A percentile compares a stretch with the other conserved stretches of the same genome.
These are phyloP conservation scores for Archocentrus centrarchus DNA, from an alignment of 2,113 vertebrate genomes.

Conservation along the genomic window DNA sequence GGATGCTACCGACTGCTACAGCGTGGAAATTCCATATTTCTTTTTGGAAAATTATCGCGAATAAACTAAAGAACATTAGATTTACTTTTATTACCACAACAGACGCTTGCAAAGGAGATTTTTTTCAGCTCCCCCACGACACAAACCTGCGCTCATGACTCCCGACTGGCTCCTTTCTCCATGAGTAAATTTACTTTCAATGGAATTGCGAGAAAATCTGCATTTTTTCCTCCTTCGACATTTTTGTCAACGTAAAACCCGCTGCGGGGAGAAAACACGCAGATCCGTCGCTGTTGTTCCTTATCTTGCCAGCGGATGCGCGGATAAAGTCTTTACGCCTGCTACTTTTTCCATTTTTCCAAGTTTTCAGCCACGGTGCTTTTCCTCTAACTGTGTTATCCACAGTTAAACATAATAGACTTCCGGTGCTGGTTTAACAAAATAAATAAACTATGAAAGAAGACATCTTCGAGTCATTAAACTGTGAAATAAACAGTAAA, in stretches of 20 bases:
- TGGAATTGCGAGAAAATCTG: constrained; percentile 62
- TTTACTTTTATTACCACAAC: constrained; percentile 7
- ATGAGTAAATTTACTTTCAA: constrained; percentile 81
- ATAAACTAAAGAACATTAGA: not conserved
- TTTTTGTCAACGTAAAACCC: constrained; percentile 59
- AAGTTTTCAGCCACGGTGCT: constrained; percentile 73
- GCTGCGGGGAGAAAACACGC: not conserved
- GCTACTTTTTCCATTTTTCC: constrained; percentile 67
- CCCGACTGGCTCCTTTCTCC: constrained; percentile 79
- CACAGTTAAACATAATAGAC: fast-evolving
- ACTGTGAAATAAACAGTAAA: fast-evolving
- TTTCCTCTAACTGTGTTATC: constrained; percentile 41
- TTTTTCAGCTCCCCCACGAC: constrained; percentile 63
- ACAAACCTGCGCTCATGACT: constrained; percentile 88
- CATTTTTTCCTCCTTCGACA: constrained; percentile 51
- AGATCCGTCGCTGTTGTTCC: constrained; percentile 6
- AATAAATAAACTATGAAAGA: not conserved
- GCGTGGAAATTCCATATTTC: not conserved
- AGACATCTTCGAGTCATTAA: fast-evolving
- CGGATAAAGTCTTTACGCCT: constrained; percentile 39
- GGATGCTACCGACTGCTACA: constrained; percentile 33
- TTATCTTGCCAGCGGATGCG: constrained; percentile 50
- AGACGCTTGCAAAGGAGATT: not conserved
- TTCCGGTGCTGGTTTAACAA: constrained; percentile 7
- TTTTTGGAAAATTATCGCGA: not conserved